These are phyloP conservation scores for Amniataba percoides DNA, from an alignment of 2,797 vertebrate species.

Conservation along the genomic window DNA sequence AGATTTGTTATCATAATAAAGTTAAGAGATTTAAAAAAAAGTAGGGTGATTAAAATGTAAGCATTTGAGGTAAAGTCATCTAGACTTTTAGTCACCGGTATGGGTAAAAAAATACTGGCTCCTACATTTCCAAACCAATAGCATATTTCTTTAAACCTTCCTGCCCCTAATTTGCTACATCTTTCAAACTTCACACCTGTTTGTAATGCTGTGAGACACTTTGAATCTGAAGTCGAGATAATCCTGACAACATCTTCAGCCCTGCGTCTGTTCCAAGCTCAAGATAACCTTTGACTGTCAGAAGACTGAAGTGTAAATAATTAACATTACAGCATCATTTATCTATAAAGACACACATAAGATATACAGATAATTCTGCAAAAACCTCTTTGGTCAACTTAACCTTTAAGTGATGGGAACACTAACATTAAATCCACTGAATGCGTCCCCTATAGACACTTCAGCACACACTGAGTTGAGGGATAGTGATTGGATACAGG, in stretches of 20 bases:
- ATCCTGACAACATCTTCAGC: background rate
- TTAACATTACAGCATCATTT: background rate
- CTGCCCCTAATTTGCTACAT: background rate
- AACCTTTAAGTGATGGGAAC: slow-evolving; percentile 13
- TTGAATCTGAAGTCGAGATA: background rate
- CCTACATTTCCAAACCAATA: background rate
- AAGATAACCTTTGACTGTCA: background rate
- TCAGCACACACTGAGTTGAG: slow-evolving; percentile 7
- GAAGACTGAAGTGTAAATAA: background rate
- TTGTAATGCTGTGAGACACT: background rate
- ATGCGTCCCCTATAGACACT: background rate
- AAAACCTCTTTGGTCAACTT: slow-evolving; percentile 5
- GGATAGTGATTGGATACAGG: background rate
- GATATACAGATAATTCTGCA: background rate
- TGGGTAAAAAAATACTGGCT: background rate
- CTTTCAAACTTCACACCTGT: background rate
- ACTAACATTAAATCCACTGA: slow-evolving; percentile 6
- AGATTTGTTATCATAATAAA: background rate
- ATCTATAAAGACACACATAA: background rate
- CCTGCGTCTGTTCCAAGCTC: background rate
- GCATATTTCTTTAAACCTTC: background rate
- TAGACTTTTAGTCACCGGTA: background rate
- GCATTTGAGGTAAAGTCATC: background rate
- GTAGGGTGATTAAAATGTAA: background rate
- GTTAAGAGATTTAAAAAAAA: background rate